Conservation (phyloP, 2,888 invertebrate species). For the Agrochola circellaris region DNA sequence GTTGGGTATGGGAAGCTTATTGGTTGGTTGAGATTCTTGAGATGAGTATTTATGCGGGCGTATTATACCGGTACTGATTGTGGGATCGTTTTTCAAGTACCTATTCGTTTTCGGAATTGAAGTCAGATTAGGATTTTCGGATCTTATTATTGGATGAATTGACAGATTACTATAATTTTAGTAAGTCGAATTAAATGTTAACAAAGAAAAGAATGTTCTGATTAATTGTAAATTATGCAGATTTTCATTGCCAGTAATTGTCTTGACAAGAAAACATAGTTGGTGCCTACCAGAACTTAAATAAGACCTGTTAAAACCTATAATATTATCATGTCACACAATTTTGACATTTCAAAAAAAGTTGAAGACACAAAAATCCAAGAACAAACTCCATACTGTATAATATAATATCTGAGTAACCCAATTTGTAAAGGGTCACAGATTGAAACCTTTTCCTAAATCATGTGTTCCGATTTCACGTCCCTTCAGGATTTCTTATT, state of each 20-base stretch:
- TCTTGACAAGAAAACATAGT: neutral
- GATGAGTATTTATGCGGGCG: neutral
- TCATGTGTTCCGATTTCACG: conserved; percentile 35
- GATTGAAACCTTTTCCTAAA: conserved; percentile 44
- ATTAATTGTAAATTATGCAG: neutral
- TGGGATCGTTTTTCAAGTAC: neutral
- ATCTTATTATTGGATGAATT: neutral
- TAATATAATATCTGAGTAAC: conserved; percentile 17
- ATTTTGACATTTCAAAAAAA: neutral
- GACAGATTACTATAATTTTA: neutral
- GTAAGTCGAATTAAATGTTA: neutral
- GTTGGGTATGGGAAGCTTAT: conserved; percentile 2
- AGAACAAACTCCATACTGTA: conserved; percentile 16
- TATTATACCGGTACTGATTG: neutral
- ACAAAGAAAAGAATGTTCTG: neutral
- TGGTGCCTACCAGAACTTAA: neutral
- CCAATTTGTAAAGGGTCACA: conserved; percentile 35
- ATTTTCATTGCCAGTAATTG: neutral
- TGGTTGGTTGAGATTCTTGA: neutral
- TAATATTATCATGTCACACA: neutral
- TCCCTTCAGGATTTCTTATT: conserved; percentile 50
- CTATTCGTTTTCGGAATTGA: neutral
- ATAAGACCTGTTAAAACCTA: neutral
- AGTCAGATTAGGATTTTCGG: neutral
- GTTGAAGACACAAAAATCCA: neutral